Conservation (phyloP, 1,140 invertebrate species). For the Aradophagus sp. region DNA sequence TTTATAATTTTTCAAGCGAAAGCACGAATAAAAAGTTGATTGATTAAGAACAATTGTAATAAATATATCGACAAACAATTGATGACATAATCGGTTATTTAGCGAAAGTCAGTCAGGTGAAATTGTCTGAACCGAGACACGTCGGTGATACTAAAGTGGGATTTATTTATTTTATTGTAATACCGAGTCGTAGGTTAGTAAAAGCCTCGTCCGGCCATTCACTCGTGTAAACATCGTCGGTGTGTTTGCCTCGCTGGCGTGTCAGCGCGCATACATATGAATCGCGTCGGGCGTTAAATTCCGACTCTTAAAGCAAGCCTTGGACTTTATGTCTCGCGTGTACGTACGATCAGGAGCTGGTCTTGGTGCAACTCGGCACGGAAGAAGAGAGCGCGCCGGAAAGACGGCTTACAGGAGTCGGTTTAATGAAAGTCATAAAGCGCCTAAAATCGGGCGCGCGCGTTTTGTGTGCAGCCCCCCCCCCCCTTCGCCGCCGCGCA, state of each 20-base stretch:
- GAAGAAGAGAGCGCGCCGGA: slow-evolving; percentile 23
- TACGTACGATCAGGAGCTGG: slow-evolving; percentile 4
- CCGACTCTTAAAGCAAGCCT: slow-evolving; percentile 45
- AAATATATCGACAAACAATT: no score
- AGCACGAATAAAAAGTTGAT: no score
- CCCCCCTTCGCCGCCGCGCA: slow-evolving; percentile 6
- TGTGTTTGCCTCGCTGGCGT: slow-evolving; percentile 60
- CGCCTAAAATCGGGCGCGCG: slow-evolving; percentile 46
- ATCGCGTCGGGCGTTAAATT: slow-evolving; percentile 51
- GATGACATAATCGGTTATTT: no score
- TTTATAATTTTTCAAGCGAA: no score
- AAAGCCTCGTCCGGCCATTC: slow-evolving; percentile 48
- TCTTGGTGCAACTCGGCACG: slow-evolving; percentile 29
- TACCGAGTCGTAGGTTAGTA: slow-evolving; percentile 62
- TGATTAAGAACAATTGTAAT: no score
- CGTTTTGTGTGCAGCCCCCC: slow-evolving; percentile 18
- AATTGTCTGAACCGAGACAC: no score
- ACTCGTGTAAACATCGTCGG: slow-evolving; percentile 57
- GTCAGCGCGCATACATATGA: slow-evolving; percentile 20
- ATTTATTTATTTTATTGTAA: slow-evolving; percentile 56
- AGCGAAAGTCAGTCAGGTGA: not conserved
- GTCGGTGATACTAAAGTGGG: slow-evolving; percentile 1
- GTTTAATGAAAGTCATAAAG: slow-evolving; percentile 68
- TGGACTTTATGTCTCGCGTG: slow-evolving; percentile 32
- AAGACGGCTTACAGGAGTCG: slow-evolving; percentile 34